Conservation (phyloP, 2,888 invertebrate species). For the Aphodius granarius region DNA sequence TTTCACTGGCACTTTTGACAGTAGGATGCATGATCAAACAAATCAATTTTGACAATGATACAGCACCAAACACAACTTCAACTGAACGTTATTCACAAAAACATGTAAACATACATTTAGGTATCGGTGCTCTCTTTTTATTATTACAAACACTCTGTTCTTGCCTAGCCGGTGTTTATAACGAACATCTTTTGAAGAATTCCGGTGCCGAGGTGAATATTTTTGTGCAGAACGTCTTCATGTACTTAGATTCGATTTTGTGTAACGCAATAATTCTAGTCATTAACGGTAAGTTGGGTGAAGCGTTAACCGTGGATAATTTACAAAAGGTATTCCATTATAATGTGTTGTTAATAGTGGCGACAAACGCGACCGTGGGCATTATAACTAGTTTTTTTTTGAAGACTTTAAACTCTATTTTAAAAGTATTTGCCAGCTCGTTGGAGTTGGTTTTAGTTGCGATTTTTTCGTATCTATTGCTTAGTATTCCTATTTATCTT, state of each 20-base stretch:
- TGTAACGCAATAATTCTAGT: constrained; percentile 79
- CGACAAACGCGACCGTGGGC: constrained; percentile 89
- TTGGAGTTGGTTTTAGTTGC: constrained; percentile 90
- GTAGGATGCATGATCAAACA: constrained; percentile 91
- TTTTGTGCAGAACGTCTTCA: constrained; percentile 91
- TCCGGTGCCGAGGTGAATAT: constrained; percentile 83
- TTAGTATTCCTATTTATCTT: constrained; percentile 80
- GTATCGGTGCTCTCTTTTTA: constrained; percentile 66
- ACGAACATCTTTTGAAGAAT: constrained; percentile 89
- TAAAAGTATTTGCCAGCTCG: constrained; percentile 95
- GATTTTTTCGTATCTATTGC: constrained; percentile 81
- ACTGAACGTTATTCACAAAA: constrained; percentile 45
- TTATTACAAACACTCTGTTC: constrained; percentile 86
- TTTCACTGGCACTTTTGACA: constrained; percentile 84
- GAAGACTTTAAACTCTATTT: constrained; percentile 89
- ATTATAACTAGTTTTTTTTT: constrained; percentile 94
- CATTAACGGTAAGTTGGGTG: constrained; percentile 65
- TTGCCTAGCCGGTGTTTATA: constrained; percentile 93
- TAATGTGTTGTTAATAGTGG: constrained; percentile 77
- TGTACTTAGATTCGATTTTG: constrained; percentile 93
- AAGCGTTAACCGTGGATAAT: constrained; percentile 62
- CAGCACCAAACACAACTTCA: constrained; percentile 26
- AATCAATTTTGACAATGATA: constrained; percentile 57
- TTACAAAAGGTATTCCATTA: constrained; percentile 63
- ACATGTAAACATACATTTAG: constrained; percentile 53